Evolutionary conservation across 2,797 vertebrate genomes (phyloP), one percentile per base, ranked within the genome.

Genomic region (Premnoplex brunnescens): DNA sequence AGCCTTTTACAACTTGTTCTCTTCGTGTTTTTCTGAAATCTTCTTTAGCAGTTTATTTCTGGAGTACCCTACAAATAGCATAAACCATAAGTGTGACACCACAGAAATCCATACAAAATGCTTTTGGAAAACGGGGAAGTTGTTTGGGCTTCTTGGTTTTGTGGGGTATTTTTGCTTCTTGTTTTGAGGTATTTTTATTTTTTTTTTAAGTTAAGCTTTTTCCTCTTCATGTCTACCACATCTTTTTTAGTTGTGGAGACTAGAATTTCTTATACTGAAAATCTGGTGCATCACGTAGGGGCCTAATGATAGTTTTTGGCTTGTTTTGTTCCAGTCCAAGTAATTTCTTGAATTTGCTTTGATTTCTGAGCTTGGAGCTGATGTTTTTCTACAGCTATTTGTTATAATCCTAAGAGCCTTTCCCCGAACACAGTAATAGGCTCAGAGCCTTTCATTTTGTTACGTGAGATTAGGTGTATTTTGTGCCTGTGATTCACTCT

Each of bases 401-500:
- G 59, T 69, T 87, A 10, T 82, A 82, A 89, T 93, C 74, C 81
- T 34, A 20, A 85, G 55, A 92, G 81, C 81, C 85, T 82, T 63
- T 73, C 82, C 77, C 81, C 92, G 87, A 81, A 89, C 43, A 59
- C 63, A 44, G 28, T 79, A 89, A 87, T 91, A 87, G 85, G 63
- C 89, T 91, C 59, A 22, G 43, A 93, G 84, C 55, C 67, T 92
- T 95, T 93, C 54, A 76, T 88, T 91, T 76, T 41, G 48, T 39
- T 84, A 2, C 0, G 1, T 73, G 67, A 59, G 1, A 0, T 55
- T 34, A 43, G 74, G 74, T 73, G 71, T 89, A 69, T 92, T 93
- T 96, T 93, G 49, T 93, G 91, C 72, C 78, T 76, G 51, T 96
- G 92, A 94, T 89, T 96, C 91, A 93, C 81, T 76, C 74, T 34